Evolutionary conservation across 2,797 vertebrate species (phyloP).

Genomic region (Pteronotus mesoamericanus): DNA sequence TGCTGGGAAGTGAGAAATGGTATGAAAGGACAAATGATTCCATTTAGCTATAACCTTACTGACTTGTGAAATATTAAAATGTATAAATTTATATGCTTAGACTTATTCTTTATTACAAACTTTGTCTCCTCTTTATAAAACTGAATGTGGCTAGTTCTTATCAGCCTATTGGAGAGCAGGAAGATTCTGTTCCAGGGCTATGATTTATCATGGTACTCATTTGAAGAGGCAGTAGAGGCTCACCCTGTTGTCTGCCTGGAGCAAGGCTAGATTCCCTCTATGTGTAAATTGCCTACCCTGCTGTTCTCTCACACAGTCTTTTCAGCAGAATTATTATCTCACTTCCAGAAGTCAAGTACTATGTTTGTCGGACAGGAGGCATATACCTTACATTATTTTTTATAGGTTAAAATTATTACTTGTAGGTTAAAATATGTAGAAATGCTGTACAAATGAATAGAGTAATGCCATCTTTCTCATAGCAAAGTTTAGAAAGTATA

Average conservation of each 20-base stretch:
- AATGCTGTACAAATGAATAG: background rate
- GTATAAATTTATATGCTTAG: background rate
- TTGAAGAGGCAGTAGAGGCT: background rate
- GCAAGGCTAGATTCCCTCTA: background rate
- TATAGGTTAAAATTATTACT: background rate
- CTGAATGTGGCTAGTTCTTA: background rate
- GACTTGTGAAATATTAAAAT: background rate
- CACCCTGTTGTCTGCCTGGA: background rate
- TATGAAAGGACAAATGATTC: background rate
- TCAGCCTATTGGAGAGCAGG: background rate
- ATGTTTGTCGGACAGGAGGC: background rate
- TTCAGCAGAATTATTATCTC: background rate
- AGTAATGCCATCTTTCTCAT: background rate
- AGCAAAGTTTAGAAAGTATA: background rate
- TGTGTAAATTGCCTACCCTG: background rate
- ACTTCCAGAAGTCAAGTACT: background rate
- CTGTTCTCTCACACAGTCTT: background rate
- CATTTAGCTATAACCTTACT: background rate
- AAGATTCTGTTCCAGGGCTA: background rate
- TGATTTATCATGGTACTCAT: background rate
- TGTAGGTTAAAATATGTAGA: constrained; percentile 10
- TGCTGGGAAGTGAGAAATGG: background rate
- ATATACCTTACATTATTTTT: background rate
- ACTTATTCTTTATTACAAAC: background rate
- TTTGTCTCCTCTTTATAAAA: background rate